Percentiles rank a stretch among this genome's conserved stretches.
Conservation (phyloP, 2,113 vertebrate species). For the Menura novaehollandiae region DNA sequence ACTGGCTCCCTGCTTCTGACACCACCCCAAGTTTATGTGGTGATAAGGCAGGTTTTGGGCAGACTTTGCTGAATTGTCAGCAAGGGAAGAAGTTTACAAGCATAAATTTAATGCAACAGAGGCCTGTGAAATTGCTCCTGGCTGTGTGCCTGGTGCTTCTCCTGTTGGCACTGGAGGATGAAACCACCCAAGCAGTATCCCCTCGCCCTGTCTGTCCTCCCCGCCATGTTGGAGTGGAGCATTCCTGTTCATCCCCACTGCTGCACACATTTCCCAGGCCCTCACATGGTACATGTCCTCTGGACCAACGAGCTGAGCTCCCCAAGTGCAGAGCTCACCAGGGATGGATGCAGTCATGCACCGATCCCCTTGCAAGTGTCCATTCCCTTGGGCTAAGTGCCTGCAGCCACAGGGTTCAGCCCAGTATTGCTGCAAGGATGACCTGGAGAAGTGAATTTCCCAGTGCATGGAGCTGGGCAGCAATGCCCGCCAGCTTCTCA, state of each 20-base stretch:
- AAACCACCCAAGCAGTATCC: background rate
- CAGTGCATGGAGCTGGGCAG: background rate
- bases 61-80: background rate
- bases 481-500: rapidly evolving
- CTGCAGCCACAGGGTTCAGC: background rate
- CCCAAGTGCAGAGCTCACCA: background rate
- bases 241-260: background rate
- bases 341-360: background rate
- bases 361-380: background rate
- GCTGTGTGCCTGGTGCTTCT: background rate
- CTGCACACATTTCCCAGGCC: rapidly evolving
- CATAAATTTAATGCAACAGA: background rate
- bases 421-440: background rate
- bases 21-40: rapidly evolving
- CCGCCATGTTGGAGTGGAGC: rapidly evolving
- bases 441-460: background rate
- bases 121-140: background rate
- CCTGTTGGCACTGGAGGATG: rapidly evolving
- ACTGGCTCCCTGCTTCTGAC: background rate
- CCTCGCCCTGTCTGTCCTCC: background rate
- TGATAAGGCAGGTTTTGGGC: background rate
- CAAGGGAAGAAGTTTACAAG: background rate
- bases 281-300: background rate
- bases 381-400: background rate
- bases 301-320: background rate